Conservation (phyloP, 2,888 invertebrate genomes). For the Eupithecia centaureata region DNA sequence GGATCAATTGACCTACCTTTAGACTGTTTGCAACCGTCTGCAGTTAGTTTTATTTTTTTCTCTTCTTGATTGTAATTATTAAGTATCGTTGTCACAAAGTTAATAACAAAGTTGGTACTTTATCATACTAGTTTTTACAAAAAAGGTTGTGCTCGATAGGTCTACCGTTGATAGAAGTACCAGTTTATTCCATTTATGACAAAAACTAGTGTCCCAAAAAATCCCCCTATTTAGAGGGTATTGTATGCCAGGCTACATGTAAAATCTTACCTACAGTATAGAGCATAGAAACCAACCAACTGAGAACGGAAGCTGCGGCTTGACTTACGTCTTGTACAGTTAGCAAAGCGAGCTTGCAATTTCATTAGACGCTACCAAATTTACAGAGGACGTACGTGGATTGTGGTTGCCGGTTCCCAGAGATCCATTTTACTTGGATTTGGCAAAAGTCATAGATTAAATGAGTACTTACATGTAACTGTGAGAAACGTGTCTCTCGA, state of each 20-base stretch:
- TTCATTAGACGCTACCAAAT: slow-evolving; percentile 26
- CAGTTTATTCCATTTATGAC: no score
- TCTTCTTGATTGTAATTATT: no score
- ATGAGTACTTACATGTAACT: neutral
- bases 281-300: neutral
- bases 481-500: neutral
- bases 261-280: neutral
- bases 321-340: slow-evolving; percentile 29
- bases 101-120: no score
- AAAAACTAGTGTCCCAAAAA: neutral
- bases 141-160: no score
- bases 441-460: neutral
- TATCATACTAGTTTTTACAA: no score
- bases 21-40: no score
- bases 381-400: slow-evolving; percentile 11
- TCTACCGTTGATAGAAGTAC: no score
- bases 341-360: slow-evolving; percentile 29
- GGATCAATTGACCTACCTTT: no score
- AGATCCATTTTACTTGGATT: slow-evolving; percentile 3
- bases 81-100: no score
- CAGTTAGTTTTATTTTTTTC: no score
- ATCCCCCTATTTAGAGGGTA: no score
- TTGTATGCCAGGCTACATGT: no score
- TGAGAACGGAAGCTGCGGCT: slow-evolving; percentile 19
- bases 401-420: slow-evolving; percentile 7